phyloP scores from a whole-genome alignment of 2,113 vertebrate genomes.

The Ciconia stormi region DNA sequence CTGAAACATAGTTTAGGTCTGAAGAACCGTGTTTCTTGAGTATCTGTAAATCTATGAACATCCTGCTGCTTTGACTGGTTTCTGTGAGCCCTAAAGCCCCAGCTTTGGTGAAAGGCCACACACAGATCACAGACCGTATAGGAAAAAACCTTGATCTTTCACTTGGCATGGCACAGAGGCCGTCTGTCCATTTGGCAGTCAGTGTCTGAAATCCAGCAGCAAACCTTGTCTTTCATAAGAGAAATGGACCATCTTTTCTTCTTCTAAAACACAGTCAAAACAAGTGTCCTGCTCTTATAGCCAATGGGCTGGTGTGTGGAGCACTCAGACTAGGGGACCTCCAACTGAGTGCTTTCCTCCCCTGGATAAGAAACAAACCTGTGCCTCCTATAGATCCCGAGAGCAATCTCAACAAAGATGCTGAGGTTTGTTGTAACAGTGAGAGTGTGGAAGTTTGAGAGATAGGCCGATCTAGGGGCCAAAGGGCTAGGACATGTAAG shows the following conservation, averaged over 20 bases:
- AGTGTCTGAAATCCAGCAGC: not conserved
- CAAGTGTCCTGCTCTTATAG: not conserved
- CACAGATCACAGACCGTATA: not conserved
- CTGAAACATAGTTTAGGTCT: constrained; percentile 54
- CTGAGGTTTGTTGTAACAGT: not conserved
- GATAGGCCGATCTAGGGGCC: no score
- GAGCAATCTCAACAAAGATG: not conserved
- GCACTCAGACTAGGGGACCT: not conserved
- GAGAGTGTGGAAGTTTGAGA: not conserved
- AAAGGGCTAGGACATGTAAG: not conserved
- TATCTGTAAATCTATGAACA: constrained; percentile 49
- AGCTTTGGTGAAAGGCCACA: constrained; percentile 34
- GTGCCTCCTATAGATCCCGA: not conserved
- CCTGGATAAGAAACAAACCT: not conserved
- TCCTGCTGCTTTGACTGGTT: constrained; percentile 18
- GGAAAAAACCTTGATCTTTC: not conserved
- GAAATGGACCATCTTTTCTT: not conserved
- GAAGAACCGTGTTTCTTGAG: constrained; percentile 39
- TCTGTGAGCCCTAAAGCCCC: not conserved
- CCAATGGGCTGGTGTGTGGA: not conserved
- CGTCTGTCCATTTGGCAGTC: not conserved
- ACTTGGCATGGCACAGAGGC: not conserved
- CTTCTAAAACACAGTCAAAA: not conserved
- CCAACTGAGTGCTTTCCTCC: not conserved
- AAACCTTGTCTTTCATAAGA: not conserved